phyloP scores from a whole-genome alignment of 2,797 vertebrate genomes.

The Pseudomugil gertrudae region DNA sequence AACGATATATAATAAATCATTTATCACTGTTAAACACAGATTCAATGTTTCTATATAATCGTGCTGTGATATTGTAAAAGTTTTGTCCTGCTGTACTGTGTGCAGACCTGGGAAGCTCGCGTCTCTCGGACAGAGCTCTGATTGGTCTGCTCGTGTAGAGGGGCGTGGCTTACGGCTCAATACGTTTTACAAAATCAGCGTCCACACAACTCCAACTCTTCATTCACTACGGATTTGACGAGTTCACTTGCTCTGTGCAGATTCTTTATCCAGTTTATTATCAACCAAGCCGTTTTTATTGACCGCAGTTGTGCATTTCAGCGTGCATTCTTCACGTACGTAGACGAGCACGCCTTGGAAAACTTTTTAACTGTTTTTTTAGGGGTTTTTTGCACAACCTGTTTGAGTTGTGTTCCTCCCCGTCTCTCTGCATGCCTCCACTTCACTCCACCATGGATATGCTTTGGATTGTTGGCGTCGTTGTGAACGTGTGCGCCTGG shows the following conservation, averaged over 20 bases:
- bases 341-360: constrained; percentile 7
- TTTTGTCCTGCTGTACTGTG: constrained; percentile 1
- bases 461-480: constrained; percentile 70
- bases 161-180: constrained; percentile 60
- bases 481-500: constrained; percentile 73
- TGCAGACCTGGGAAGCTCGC: constrained; percentile 15
- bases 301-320: not conserved
- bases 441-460: constrained; percentile 78
- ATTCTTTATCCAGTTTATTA: not conserved
- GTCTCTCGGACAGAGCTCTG: constrained; percentile 64
- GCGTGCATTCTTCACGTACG: constrained; percentile 18
- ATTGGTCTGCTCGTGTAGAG: constrained; percentile 57
- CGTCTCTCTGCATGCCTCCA: constrained; percentile 43
- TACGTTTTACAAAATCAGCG: constrained; percentile 74
- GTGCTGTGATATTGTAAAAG: not conserved
- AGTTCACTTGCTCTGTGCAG: not conserved
- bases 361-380: constrained; percentile 20
- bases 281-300: not conserved
- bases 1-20: too few species aligned
- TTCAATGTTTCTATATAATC: not conserved
- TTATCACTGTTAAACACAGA: not conserved
- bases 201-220: constrained; percentile 26
- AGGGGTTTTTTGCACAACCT: constrained; percentile 21
- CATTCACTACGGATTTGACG: constrained; percentile 72
- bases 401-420: constrained; percentile 38